These are phyloP conservation scores for Galeopterus variegatus DNA, from an alignment of 2,113 vertebrate species.

Conservation along the genomic window DNA sequence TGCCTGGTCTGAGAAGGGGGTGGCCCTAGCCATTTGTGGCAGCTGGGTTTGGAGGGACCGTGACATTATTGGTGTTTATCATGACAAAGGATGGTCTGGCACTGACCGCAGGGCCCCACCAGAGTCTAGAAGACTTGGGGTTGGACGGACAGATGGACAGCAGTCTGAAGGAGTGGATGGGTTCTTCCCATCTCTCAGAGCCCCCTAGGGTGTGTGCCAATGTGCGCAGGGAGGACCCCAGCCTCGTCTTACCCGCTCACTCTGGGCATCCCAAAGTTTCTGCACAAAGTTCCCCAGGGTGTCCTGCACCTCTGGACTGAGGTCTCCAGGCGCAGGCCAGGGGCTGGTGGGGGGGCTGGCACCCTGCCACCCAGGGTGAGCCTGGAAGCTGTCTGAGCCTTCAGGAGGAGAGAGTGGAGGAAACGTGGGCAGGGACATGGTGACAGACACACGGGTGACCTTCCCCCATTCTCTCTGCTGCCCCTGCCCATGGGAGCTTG, in stretches of 20 bases:
- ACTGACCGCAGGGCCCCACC: background rate
- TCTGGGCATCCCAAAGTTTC: slow-evolving; percentile 88
- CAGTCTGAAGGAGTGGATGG: accelerated
- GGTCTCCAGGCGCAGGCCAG: slow-evolving; percentile 71
- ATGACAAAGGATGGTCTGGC: background rate
- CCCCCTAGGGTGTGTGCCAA: accelerated
- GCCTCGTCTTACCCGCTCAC: slow-evolving; percentile 86
- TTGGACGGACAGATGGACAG: background rate
- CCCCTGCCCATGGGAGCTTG: accelerated
- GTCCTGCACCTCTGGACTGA: slow-evolving; percentile 72
- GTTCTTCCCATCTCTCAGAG: accelerated
- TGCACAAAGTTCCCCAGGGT: slow-evolving; percentile 87
- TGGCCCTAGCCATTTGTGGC: accelerated
- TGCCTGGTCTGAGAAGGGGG: no score
- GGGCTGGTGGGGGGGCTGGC: background rate
- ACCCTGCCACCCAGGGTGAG: slow-evolving; percentile 19
- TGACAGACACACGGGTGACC: accelerated
- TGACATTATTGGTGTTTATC: background rate
- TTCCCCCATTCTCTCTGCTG: accelerated
- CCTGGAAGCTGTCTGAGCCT: slow-evolving; percentile 57
- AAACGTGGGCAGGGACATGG: accelerated
- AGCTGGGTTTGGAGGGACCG: accelerated
- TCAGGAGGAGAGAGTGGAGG: accelerated
- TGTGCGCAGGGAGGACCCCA: accelerated
- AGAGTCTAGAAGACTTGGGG: background rate